Evolutionary conservation across 2,113 vertebrate genomes (phyloP).

Genomic region (Columba livia): DNA sequence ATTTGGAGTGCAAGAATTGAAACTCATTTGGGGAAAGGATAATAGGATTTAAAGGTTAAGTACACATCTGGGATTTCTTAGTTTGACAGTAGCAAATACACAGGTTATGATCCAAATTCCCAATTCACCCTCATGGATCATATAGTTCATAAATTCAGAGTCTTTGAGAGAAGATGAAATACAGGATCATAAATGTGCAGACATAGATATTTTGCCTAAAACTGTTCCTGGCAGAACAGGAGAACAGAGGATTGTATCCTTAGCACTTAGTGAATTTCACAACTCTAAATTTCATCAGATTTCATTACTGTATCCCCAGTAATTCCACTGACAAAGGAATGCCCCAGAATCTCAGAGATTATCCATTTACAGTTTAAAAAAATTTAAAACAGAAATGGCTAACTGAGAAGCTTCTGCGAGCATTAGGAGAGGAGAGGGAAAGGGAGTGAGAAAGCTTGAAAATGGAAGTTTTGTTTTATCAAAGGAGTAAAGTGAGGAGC

Average conservation of each 20-base stretch:
- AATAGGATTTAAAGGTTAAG: neutral
- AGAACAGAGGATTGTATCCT: neutral
- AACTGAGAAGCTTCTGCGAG: no score
- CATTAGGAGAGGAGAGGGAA: neutral
- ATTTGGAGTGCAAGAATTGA: neutral
- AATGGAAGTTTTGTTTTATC: neutral
- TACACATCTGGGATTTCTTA: neutral
- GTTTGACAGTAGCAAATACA: neutral
- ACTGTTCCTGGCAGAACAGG: neutral
- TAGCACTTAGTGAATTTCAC: neutral
- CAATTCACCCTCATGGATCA: rapidly evolving
- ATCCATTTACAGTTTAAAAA: neutral
- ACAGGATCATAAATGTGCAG: neutral
- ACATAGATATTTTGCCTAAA: neutral
- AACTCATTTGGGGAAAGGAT: neutral
- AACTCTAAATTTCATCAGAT: neutral
- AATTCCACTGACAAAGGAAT: neutral
- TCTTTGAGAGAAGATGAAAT: neutral
- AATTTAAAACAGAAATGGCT: neutral
- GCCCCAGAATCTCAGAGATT: neutral
- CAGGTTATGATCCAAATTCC: neutral
- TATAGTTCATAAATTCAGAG: neutral
- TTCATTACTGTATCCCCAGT: neutral
- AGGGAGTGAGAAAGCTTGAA: neutral
- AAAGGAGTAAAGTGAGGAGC: neutral